Base-by-base conservation (phyloP, 1,140 invertebrate species). In the Amyelois transitella region DNA sequence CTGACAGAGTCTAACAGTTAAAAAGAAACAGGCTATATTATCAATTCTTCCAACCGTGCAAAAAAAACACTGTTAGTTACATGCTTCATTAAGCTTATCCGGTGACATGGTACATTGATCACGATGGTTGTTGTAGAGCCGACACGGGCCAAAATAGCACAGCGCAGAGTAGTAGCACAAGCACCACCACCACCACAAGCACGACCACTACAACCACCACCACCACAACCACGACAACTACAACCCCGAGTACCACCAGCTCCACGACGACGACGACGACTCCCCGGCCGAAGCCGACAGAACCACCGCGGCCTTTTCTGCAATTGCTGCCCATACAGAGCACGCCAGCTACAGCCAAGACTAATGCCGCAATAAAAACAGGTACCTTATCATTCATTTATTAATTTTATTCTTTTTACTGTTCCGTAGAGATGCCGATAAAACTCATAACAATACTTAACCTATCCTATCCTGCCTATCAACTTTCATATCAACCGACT, bases 191-290 rank as follows among this genome's bases (percentile, higher is more conserved):
- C 18, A 66, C 64, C 12, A 74, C 54, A 10, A 69, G 60, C 14
- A 68, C 58, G 8, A 72, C 61, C 14, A 73, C 68, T 3, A 77
- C 62, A 6, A 74, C 71, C n/a, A 77, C 70, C 5, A 72, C 75
- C 1, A 77, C 69, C 3, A 82, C 72, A n/a, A 84, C 81, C 8
- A 83, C 78, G 5, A 86, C 82, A 17, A 85, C 78, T 49, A 81
- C 88, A 69, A 89, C 87, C 44, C 81, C 89, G 19, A 90, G 85
- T 66, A 89, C 90, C 55, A 90, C 88, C 60, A 86, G 68, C 22
- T 77, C 80, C 18, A 77, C 81, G 0, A 80, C 79, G 0, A 79
- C 81, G 1, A 77, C 72, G 4, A 78, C 77, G 12, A 73, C 77
- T 21, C 88, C 86, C 28, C 81, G 77, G 14, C 72, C 84, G 22